Base-by-base conservation (phyloP, 2,113 vertebrate species). In the Ovibos moschatus region DNA sequence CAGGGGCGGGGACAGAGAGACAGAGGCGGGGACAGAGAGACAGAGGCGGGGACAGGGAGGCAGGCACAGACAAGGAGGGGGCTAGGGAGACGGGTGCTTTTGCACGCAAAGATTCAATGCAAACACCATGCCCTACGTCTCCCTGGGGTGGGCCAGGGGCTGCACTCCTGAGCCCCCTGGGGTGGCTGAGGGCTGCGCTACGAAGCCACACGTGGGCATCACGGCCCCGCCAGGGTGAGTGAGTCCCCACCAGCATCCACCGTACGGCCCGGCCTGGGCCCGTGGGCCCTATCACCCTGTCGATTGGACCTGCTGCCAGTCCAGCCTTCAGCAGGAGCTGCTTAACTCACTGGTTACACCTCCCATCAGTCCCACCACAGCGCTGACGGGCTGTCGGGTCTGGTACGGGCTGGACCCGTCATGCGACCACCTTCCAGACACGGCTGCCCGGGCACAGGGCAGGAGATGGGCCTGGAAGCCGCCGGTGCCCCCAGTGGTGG, bases 401-500 rank as follows among this genome's bases (percentile, higher is more conserved):
- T n/a, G 43, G 47, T 27, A 5, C 3, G 43, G 76, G 15, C 13
- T 3, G 45, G 76, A 47, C 43, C 6, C 3, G 0, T 28, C 40
- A 10, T 6, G 28, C 5, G 17, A 81, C 78, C 5, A 17, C 82
- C 62, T 36, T 5, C 62, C 47, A 40, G 62, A 40, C 47, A 7
- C 25, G 3, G 6, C n/a, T 1, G 15, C 33, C 8, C 1, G 15
- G 3, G 62, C 47, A 19, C 9, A 2, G 2, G 8, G 33, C 6
- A 1, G 0, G n/a, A 55, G 19, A 43, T 0, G 0, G 25, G 10
- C 87, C 83, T 5, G 27, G 27, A 13, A 40, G 50, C n/a, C 2
- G 5, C 4, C 1, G 0, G 33, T 71, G 25, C 4, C 13, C 16
- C 0, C 1, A 2, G 16, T 0, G 0, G 16, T 14, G 47, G 50